phyloP scores from a whole-genome alignment of 92 coral and sea anemone genomes.

The Epizoanthus fatuus region DNA sequence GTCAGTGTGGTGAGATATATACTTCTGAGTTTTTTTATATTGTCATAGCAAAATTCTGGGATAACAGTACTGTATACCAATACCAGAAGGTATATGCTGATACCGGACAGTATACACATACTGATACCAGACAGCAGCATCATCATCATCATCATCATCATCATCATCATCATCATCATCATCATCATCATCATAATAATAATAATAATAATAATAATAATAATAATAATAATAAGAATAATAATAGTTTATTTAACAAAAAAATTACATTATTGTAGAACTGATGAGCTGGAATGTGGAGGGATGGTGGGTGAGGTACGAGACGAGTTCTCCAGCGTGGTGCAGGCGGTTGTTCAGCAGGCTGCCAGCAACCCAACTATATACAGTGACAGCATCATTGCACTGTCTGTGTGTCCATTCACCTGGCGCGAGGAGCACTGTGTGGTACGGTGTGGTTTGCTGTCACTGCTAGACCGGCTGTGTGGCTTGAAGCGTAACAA shows the following conservation, averaged over 20 bases:
- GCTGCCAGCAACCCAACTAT: slow-evolving; percentile 72
- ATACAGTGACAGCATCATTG: slow-evolving; percentile 83
- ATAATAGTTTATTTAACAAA: too few species aligned
- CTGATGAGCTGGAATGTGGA: slow-evolving; percentile 94
- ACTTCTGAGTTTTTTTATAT: too few species aligned
- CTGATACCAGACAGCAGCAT: too few species aligned
- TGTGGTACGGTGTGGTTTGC: slow-evolving; percentile 91
- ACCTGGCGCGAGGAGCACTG: slow-evolving; percentile 94
- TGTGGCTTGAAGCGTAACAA: slow-evolving; percentile 76
- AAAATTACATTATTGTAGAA: slow-evolving; percentile 40
- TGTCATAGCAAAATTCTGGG: too few species aligned
- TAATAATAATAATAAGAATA: too few species aligned
- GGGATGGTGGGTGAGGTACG: slow-evolving; percentile 93
- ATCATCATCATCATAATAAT: too few species aligned
- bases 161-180: too few species aligned
- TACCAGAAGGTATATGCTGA: too few species aligned
- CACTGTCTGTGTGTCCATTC: slow-evolving; percentile 90
- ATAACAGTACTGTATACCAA: too few species aligned
- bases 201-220: too few species aligned
- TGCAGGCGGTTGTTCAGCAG: slow-evolving; percentile 84
- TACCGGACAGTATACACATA: too few species aligned
- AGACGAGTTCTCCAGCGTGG: slow-evolving; percentile 88
- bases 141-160: too few species aligned
- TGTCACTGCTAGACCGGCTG: slow-evolving; percentile 85
- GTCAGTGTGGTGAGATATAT: slow-evolving; percentile 75